Evolutionary conservation across 1,140 invertebrate genomes (phyloP).

Genomic region (Bombus cullumanus): DNA sequence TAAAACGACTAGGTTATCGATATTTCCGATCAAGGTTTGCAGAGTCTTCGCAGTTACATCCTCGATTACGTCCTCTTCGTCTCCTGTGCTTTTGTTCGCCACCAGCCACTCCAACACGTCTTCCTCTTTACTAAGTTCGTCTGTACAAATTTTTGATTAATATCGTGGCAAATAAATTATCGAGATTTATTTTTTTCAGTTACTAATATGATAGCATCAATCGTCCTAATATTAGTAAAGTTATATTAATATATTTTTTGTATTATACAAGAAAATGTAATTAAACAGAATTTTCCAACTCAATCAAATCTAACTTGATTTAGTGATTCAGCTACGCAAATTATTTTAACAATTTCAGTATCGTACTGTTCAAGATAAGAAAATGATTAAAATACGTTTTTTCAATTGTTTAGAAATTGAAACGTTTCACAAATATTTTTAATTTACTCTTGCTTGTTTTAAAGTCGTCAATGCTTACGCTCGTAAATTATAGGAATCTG

Average conservation of each 20-base stretch:
- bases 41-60: constrained; percentile 95
- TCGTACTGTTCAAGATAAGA: background rate
- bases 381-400: background rate
- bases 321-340: no score
- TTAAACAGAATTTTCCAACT: no score
- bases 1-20: constrained; percentile 95
- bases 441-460: background rate
- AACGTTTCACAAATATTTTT: background rate
- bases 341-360: background rate
- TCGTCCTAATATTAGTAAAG: background rate
- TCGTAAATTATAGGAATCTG: constrained; percentile 97
- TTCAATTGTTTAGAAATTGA: background rate
- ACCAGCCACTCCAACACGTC: constrained; percentile 97
- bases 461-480: constrained; percentile 85
- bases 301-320: no score
- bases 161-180: background rate
- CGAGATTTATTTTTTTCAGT: background rate
- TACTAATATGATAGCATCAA: background rate
- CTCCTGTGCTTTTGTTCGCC: constrained; percentile 95
- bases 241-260: background rate
- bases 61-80: constrained; percentile 96
- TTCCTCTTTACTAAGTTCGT: constrained; percentile 94
- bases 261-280: no score
- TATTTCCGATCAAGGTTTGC: constrained; percentile 93
- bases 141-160: constrained; percentile 81